phyloP scores from a whole-genome alignment of 1,140 invertebrate species.

The Melitaea cinxia region DNA sequence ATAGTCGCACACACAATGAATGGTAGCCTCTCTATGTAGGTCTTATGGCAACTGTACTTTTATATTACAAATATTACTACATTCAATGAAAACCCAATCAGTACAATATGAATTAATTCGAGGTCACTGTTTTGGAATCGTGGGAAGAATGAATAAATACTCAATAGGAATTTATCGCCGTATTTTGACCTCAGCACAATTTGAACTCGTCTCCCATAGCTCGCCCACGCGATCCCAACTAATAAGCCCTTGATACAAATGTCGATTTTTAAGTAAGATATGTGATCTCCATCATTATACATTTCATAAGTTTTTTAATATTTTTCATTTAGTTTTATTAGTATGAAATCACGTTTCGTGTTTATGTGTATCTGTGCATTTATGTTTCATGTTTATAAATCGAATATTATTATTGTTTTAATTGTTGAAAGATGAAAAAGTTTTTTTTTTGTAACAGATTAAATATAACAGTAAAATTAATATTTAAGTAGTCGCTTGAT shows the following conservation, averaged over 20 bases:
- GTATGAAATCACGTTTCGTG: background rate
- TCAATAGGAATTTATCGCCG: constrained; percentile 49
- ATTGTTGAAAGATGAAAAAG: too few relatives aligned
- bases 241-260: background rate
- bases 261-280: constrained; percentile 2
- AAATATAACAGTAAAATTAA: too few relatives aligned
- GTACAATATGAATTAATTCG: constrained; percentile 15
- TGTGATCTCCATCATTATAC: constrained; percentile 1
- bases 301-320: background rate
- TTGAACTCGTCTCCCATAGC: background rate
- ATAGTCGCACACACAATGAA: too few relatives aligned
- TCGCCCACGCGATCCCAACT: background rate
- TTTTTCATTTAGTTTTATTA: background rate
- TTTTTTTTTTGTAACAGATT: too few relatives aligned
- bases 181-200: constrained; percentile 38
- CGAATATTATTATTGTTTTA: too few relatives aligned
- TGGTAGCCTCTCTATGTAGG: too few relatives aligned
- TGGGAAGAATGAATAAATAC: constrained; percentile 23
- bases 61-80: too few relatives aligned
- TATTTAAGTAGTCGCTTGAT: too few relatives aligned
- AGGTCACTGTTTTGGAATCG: constrained; percentile 18
- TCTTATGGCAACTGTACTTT: too few relatives aligned
- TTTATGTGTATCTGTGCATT: background rate
- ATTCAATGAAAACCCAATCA: constrained; percentile 28
- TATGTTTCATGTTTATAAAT: background rate